Evolutionary conservation across 2,113 vertebrate genomes (phyloP).

Genomic region (Microcebus murinus): DNA sequence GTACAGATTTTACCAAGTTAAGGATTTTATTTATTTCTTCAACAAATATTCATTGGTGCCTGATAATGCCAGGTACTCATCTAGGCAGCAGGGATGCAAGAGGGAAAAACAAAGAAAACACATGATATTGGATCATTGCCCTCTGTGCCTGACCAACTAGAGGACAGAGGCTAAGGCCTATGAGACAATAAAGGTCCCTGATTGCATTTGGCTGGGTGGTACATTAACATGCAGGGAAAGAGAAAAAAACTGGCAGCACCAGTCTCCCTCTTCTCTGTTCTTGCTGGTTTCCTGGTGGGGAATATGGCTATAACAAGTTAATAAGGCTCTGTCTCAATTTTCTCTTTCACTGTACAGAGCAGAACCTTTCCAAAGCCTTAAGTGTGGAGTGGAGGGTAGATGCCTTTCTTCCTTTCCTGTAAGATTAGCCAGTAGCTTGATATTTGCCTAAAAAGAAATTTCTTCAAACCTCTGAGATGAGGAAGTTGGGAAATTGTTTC

Average conservation of each 20-base stretch:
- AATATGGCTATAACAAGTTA: background rate
- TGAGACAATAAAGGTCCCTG: background rate
- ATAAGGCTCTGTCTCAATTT: background rate
- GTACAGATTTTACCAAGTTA: too few species aligned
- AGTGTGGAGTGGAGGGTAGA: background rate
- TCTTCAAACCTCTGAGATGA: background rate
- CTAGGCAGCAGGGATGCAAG: background rate
- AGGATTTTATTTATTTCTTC: background rate
- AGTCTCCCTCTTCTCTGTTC: background rate
- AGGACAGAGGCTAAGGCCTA: background rate
- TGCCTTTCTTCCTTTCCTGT: background rate
- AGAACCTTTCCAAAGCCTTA: background rate
- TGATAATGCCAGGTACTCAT: background rate
- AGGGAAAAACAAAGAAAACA: background rate
- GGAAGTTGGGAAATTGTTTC: background rate
- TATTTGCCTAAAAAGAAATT: background rate
- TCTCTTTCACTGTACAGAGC: background rate
- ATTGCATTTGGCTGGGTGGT: accelerated
- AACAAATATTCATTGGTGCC: background rate
- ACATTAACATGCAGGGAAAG: accelerated
- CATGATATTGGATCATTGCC: background rate
- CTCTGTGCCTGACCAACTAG: background rate
- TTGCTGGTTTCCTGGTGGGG: background rate
- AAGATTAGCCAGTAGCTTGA: background rate
- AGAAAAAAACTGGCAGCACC: accelerated